Evolutionary conservation across 1,140 invertebrate species (phyloP), one percentile per base, ranked within the genome.

Genomic region (Fopius arisanus): DNA sequence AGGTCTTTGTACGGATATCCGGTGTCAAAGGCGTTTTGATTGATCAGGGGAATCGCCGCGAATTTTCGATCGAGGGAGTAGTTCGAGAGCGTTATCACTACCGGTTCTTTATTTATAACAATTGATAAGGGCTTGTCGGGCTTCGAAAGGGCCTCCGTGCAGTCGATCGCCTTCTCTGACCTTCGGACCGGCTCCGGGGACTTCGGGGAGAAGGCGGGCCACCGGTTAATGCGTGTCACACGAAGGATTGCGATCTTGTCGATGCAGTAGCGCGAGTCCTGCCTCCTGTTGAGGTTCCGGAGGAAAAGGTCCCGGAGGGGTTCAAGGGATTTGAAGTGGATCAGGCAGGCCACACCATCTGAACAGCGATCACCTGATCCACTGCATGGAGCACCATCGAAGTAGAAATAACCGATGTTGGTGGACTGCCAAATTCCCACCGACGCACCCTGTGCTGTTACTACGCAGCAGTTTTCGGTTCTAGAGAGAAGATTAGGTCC

Each of bases 81-180:
- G 51, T 86, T 86, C 1, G 84, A 84, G 23, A 86, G 82, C 0
- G 79, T 80, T n/a, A 86, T 83, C 0, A 62, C 67, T 0, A 84
- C 31, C 0, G 83, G 83, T 12, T 83, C 78, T 59, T 67, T 81
- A 12, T 73, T 68, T 4, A 84, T 78, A 3, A 75, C 75, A 0
- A 0, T 29, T 12, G 16, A 48, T 12, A 1, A 68, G 43, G 3
- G 21, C 14, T 51, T 77, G 75, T 21, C 77, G 43, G 0, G 28
- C 68, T 79, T 81, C 0, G 78, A 75, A 1, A 77, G 66, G 0
- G 70, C 63, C 21, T 78, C 76, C 0, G 81, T 80, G 21, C 80
- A 82, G 5, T 81, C 78, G 54, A 73, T 19, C 26, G 37, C 7
- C 29, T 59, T 67, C 1, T 33, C 29, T 26, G 4, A 33, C 7